Evolutionary conservation across 2,888 invertebrate genomes (phyloP).

Genomic region (Lithodes maja): DNA sequence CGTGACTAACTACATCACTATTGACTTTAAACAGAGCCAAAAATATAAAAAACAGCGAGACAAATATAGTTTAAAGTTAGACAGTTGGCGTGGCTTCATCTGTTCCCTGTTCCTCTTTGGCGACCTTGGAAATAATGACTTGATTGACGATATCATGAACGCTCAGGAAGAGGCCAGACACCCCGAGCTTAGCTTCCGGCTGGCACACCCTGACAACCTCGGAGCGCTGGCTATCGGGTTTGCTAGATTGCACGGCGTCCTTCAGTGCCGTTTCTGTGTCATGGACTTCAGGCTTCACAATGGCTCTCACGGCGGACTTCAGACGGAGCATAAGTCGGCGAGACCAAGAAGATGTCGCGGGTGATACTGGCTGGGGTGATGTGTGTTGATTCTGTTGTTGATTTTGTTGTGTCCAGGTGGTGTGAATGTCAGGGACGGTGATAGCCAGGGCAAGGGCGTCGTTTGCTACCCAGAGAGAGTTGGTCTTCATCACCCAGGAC

Average conservation of each 20-base stretch:
- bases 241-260: too few relatives aligned
- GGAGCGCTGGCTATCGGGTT: neutral
- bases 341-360: neutral
- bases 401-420: neutral
- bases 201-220: neutral
- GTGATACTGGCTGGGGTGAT: neutral
- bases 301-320: neutral
- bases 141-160: neutral
- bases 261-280: too few relatives aligned
- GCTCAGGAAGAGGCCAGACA: neutral
- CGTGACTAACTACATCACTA: too few relatives aligned
- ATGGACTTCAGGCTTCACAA: neutral
- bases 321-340: neutral
- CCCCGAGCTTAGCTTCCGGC: neutral
- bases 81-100: neutral
- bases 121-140: neutral
- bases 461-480: constrained; percentile 57
- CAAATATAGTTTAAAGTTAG: neutral
- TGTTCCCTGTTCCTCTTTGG: neutral
- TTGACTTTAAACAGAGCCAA: too few relatives aligned
- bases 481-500: constrained; percentile 51
- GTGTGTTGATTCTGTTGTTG: neutral
- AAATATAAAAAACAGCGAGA: too few relatives aligned
- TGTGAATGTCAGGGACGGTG: neutral
- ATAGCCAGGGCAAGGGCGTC: constrained; percentile 37